phyloP scores from a whole-genome alignment of 2,888 invertebrate species.

The Pristionchus arcanus region DNA sequence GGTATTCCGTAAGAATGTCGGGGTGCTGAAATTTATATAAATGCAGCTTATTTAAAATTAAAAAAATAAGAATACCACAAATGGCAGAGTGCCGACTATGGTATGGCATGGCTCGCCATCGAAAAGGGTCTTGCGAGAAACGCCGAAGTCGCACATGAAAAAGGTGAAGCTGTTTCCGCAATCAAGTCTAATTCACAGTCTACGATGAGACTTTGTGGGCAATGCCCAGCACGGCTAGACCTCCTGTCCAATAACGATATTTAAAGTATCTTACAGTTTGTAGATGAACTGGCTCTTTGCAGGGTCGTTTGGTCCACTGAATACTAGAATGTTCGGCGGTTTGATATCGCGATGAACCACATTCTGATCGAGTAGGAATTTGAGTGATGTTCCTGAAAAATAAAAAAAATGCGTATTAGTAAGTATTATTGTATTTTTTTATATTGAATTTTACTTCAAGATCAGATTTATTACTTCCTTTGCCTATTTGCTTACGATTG shows the following conservation, averaged over 20 bases:
- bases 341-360: conserved; percentile 39
- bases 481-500: no score
- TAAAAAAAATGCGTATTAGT: no score
- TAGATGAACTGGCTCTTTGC: background rate
- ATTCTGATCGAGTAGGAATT: background rate
- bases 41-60: no score
- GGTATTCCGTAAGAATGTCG: background rate
- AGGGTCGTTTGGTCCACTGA: background rate
- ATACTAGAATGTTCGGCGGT: conserved; percentile 48
- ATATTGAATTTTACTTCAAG: no score
- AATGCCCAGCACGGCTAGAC: no score
- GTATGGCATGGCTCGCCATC: background rate
- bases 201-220: no score
- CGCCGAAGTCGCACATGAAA: conserved; percentile 45
- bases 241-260: no score
- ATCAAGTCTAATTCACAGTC: no score
- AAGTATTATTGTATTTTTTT: no score
- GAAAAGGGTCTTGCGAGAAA: background rate
- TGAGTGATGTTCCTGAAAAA: conserved; percentile 5
- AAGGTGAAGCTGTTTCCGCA: no score
- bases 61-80: background rate
- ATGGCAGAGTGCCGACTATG: conserved; percentile 7
- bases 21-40: background rate
- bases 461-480: no score
- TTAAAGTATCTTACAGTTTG: conserved; percentile 4